Evolutionary conservation across 1,140 invertebrate species (phyloP).

Genomic region (Chlorops oryzae): DNA sequence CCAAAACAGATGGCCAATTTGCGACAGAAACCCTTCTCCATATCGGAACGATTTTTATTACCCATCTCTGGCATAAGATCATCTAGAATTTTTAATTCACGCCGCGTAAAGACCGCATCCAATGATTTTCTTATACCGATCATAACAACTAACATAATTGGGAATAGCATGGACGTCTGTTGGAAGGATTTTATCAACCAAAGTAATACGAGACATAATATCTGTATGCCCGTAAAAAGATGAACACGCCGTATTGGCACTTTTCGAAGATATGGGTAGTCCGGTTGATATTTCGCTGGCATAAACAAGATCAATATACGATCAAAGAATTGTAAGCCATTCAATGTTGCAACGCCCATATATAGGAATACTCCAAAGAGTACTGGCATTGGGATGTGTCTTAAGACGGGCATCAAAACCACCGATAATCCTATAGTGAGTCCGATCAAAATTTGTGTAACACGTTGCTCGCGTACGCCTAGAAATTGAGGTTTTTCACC

Average conservation of each 20-base stretch:
- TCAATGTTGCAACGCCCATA: constrained; percentile 96
- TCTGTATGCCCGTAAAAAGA: constrained; percentile 89
- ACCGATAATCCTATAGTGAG: constrained; percentile 91
- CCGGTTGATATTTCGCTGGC: constrained; percentile 99
- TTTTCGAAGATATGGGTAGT: constrained; percentile 90
- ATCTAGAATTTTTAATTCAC: constrained; percentile 93
- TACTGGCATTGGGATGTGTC: constrained; percentile 96
- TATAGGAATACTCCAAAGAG: constrained; percentile 98
- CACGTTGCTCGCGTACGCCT: constrained; percentile 94
- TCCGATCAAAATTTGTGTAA: constrained; percentile 94
- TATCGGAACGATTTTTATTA: too few species aligned
- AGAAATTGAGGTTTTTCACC: constrained; percentile 97
- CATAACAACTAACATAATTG: constrained; percentile 98
- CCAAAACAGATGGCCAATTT: too few species aligned
- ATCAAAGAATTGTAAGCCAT: constrained; percentile 94
- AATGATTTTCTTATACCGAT: constrained; percentile 91
- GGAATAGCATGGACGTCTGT: constrained; percentile 90
- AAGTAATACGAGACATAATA: constrained; percentile 82
- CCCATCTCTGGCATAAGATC: constrained; percentile 95
- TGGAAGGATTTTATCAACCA: constrained; percentile 97
- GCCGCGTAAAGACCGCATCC: constrained; percentile 85
- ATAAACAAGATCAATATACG: constrained; percentile 93
- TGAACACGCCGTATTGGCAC: constrained; percentile 91
- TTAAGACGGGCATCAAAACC: constrained; percentile 81
- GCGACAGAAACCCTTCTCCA: too few species aligned